Evolutionary conservation across 2,888 invertebrate genomes (phyloP).

Genomic region (Pseudolycoriella hygida): DNA sequence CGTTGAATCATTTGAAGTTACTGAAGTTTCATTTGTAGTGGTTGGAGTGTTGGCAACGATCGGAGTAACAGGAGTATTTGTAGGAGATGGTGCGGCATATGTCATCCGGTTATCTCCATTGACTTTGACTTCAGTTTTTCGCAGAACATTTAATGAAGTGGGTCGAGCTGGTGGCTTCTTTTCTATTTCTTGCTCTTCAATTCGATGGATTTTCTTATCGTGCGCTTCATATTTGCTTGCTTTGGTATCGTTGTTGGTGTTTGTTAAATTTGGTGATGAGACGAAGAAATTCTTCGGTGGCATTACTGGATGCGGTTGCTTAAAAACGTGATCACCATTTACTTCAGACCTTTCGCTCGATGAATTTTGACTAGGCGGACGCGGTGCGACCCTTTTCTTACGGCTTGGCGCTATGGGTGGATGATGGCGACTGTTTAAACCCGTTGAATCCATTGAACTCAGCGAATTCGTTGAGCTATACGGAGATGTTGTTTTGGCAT

Average conservation of each 20-base stretch:
- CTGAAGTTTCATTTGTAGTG: conserved; percentile 4
- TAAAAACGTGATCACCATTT: neutral
- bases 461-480: conserved; percentile 29
- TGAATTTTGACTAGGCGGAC: conserved; percentile 25
- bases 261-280: conserved; percentile 23
- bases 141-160: neutral
- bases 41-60: neutral
- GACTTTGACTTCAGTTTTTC: neutral
- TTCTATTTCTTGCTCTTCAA: neutral
- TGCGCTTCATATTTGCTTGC: neutral
- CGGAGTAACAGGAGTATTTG: conserved; percentile 1
- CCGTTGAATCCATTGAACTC: conserved; percentile 29
- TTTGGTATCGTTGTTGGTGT: neutral
- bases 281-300: conserved; percentile 22
- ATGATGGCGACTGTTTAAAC: conserved; percentile 19
- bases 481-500: conserved; percentile 25
- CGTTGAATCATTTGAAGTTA: conserved; percentile 8
- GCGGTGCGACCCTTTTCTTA: conserved; percentile 26
- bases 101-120: neutral
- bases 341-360: conserved; percentile 18
- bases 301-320: conserved; percentile 9
- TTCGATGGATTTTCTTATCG: neutral
- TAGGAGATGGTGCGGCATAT: neutral
- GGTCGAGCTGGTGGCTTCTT: neutral
- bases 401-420: conserved; percentile 19